A percentile compares a stretch with the other conserved stretches of the same genome.
These are phyloP conservation scores for Betta splendens DNA, from an alignment of 2,797 vertebrate genomes.

Conservation along the genomic window DNA sequence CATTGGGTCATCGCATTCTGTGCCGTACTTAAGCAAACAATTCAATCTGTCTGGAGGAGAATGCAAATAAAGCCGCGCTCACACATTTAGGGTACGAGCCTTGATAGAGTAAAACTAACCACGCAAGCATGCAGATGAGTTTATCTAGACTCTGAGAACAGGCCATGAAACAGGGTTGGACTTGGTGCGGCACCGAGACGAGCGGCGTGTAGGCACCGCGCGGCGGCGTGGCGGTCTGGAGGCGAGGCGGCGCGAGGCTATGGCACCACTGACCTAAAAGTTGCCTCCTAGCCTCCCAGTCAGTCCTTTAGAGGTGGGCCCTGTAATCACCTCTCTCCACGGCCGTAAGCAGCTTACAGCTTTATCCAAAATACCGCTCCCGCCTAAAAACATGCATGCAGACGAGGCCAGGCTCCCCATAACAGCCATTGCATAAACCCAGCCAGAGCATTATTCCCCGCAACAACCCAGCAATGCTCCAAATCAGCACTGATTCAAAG, in stretches of 20 bases:
- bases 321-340: slow-evolving; percentile 82
- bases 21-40: slow-evolving; percentile 36
- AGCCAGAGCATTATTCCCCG: slow-evolving; percentile 76
- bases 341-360: slow-evolving; percentile 82
- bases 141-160: slow-evolving; percentile 35
- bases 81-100: slow-evolving; percentile 24
- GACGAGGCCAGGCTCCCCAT: slow-evolving; percentile 74
- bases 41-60: slow-evolving; percentile 26
- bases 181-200: slow-evolving; percentile 25
- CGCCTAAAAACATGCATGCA: slow-evolving; percentile 78
- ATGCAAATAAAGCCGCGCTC: slow-evolving; percentile 32
- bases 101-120: slow-evolving; percentile 42
- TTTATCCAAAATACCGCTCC: slow-evolving; percentile 77
- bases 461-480: slow-evolving; percentile 76
- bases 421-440: slow-evolving; percentile 81
- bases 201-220: slow-evolving; percentile 41
- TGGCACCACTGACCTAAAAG: slow-evolving; percentile 83
- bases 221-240: slow-evolving; percentile 43
- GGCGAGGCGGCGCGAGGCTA: slow-evolving; percentile 48
- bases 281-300: slow-evolving; percentile 72
- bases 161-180: slow-evolving; percentile 31
- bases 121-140: slow-evolving; percentile 35
- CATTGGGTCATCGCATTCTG: slow-evolving; percentile 27
- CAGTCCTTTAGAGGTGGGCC: slow-evolving; percentile 75
- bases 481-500: slow-evolving; percentile 81